Base-by-base conservation (phyloP, 1,140 invertebrate genomes). In the Megalonaias nervosa region DNA sequence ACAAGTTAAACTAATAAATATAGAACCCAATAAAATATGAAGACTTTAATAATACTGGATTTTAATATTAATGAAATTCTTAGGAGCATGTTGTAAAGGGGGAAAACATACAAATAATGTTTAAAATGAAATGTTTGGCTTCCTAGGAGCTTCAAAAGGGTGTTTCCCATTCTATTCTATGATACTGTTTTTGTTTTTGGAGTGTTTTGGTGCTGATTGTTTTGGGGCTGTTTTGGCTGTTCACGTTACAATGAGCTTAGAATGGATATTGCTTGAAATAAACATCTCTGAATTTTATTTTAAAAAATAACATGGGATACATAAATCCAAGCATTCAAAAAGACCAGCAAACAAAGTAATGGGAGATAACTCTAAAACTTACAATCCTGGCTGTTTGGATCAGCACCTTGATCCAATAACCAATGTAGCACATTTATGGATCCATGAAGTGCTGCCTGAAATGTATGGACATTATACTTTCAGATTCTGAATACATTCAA, bases 361-460 rank as follows among this genome's bases (percentile, higher is more conserved):
- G 65, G 6, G n/a, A 64, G n/a, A 71, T 26, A 21, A 59, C 59
- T 26, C 60, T 26, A 31, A 38, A 26, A 85, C 88, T 87, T 77
- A 90, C 89, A 81, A 71, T 91, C 89, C 71, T 82, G 80, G 21
- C 82, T 80, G 71, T 89, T 90, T 56, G 88, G 85, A 77, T 89
- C 83, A 14, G 84, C 83, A 56, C 85, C 86, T 76, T 89, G 86
- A 58, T 90, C 89, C 67, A 90, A 75, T 16, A 91, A 71, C 89
- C 89, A 91, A 74, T 91, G 89, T 57, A 89, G 70, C 6, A 85
- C 86, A 79, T 88, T 82, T 2, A 84, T 74, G 16, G 88, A 79
- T 58, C 89, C 89, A 84, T 87, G 77, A 15, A 81, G 75, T 21
- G 88, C 86, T 38, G 89, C 89, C 89, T 90, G 66, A n/a, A 86